Conservation (phyloP, 2,888 invertebrate genomes). For the Stenolophus ochropezus region DNA sequence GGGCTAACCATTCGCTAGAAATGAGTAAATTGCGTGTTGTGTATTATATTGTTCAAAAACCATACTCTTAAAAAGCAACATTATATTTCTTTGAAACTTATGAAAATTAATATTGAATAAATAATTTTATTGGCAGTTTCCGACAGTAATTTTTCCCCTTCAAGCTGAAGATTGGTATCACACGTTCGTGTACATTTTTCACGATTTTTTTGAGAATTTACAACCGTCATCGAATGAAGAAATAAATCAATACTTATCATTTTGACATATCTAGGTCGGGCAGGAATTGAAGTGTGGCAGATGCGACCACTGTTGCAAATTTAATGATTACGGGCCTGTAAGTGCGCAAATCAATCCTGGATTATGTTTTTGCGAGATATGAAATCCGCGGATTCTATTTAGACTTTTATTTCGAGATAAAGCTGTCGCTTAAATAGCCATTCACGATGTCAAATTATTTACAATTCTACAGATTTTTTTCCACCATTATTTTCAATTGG, state of each 20-base stretch:
- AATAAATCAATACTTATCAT: slow-evolving; percentile 38
- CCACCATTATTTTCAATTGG: no score
- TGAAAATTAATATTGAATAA: neutral
- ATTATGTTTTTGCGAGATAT: slow-evolving; percentile 25
- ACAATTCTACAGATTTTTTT: no score
- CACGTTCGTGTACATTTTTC: neutral
- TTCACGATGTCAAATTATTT: no score
- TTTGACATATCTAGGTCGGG: slow-evolving; percentile 37
- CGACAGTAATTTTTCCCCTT: slow-evolving; percentile 6
- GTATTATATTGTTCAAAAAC: neutral
- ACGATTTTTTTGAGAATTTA: neutral
- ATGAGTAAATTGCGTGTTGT: neutral
- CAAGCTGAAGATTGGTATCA: slow-evolving; percentile 9
- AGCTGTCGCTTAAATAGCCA: neutral
- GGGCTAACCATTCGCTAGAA: no score
- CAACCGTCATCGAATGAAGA: slow-evolving; percentile 27
- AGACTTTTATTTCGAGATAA: neutral
- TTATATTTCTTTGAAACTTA: neutral
- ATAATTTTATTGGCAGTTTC: slow-evolving; percentile 15
- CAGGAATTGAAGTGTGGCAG: neutral
- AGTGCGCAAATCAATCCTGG: slow-evolving; percentile 12
- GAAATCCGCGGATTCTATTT: neutral
- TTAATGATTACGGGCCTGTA: slow-evolving; percentile 24
- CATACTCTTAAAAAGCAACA: neutral
- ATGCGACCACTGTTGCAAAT: slow-evolving; percentile 29